Evolutionary conservation across 2,113 vertebrate species (phyloP).

Genomic region (Phyllostomus discolor): DNA sequence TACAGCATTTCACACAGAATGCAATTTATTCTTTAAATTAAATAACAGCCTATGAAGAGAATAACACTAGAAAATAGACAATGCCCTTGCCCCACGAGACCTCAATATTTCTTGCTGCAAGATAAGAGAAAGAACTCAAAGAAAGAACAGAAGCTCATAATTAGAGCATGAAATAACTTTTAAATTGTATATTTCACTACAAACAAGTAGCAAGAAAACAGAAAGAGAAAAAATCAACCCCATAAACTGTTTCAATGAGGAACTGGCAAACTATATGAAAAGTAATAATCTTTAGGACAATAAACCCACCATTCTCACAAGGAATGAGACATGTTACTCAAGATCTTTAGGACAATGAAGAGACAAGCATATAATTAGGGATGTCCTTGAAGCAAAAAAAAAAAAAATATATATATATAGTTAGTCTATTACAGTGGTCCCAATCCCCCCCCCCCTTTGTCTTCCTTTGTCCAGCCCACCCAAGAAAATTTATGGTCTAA

Average conservation of each 20-base stretch:
- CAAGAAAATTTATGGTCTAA: background rate
- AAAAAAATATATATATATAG: background rate
- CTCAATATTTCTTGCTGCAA: slow-evolving; percentile 56
- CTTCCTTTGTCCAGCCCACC: too few relatives aligned
- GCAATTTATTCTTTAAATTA: slow-evolving; percentile 61
- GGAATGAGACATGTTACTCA: background rate
- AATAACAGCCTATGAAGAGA: slow-evolving; percentile 30
- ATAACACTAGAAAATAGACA: slow-evolving; percentile 48
- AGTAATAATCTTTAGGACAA: background rate
- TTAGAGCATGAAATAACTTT: slow-evolving; percentile 11
- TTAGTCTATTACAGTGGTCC: too few relatives aligned
- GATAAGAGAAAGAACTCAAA: slow-evolving; percentile 25
- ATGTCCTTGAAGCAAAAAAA: background rate
- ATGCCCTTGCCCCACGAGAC: background rate
- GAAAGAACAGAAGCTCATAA: slow-evolving; percentile 17
- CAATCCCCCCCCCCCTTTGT: too few relatives aligned
- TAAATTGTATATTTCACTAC: slow-evolving; percentile 6
- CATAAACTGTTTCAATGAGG: background rate
- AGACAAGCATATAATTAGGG: background rate
- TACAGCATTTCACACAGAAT: slow-evolving; percentile 40
- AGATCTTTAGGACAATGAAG: background rate
- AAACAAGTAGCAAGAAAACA: background rate
- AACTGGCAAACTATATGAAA: background rate
- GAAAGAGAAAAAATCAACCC: background rate
- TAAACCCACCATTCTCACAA: background rate